A percentile compares a stretch with the other conserved stretches of the same genome.
Evolutionary conservation across 1,140 invertebrate species (phyloP).

Genomic region (Metopolophium dirhodum): DNA sequence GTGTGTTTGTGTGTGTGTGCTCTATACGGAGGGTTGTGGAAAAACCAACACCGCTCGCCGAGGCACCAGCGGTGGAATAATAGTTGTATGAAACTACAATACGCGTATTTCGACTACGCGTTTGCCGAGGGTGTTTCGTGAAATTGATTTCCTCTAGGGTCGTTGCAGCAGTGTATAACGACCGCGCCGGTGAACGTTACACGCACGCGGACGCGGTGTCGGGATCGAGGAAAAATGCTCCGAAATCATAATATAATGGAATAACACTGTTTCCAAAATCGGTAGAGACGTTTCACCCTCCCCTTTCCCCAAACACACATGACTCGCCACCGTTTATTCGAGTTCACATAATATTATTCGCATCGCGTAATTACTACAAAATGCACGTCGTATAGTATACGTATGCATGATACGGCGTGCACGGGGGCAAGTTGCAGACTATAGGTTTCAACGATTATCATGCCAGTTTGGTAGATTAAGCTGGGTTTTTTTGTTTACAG

Average conservation of each 20-base stretch:
- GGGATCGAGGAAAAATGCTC: not conserved
- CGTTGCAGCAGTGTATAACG: not conserved
- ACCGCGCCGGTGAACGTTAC: not conserved
- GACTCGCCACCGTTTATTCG: not conserved
- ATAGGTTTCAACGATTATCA: not conserved
- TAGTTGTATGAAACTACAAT: not conserved
- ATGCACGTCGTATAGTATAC: too few species aligned
- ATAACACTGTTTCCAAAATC: not conserved
- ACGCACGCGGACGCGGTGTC: not conserved
- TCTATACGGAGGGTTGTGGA: not conserved
- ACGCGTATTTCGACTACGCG: not conserved
- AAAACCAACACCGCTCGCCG: not conserved
- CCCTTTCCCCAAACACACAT: not conserved
- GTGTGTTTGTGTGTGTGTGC: not conserved
- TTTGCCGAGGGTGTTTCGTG: not conserved
- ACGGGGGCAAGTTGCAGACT: too few species aligned
- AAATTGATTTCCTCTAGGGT: conserved; percentile 36
- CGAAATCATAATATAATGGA: not conserved
- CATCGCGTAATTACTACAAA: not conserved
- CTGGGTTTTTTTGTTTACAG: not conserved
- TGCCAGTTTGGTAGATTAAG: not conserved
- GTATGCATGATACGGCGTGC: too few species aligned
- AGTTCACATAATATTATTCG: not conserved
- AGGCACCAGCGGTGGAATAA: not conserved
- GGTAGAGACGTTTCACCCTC: not conserved